Evolutionary conservation across 37 sponge, comb jelly and placozoan species (phyloP), one percentile per base, ranked within the genome.

Genomic region (Halisarca cf. caerulea): DNA sequence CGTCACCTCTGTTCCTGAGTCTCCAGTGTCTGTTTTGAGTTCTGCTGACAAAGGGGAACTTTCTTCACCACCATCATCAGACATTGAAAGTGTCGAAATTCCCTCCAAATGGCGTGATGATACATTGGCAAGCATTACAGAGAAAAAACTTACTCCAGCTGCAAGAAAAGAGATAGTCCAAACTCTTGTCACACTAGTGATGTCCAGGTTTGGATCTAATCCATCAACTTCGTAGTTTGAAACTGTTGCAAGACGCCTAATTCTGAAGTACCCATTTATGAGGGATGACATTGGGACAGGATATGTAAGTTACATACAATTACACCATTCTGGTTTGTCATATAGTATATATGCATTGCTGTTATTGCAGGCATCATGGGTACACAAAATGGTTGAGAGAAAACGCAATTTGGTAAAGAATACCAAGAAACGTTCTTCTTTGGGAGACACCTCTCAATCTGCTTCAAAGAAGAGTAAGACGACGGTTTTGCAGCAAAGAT

Each of bases 251-350:
- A 41, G 80, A 44, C 47, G 39, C 28, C 69, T 86, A 2, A 86
- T 86, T 66, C 68, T 86, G 28, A 86, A 86, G 39, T 86, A 86
- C 38, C 86, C 86, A 20, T 86, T 86, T 45, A 79, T 86, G 80
- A 86, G 58, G 58, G 86, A 86, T 79, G 70, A 78, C 71, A 62
- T 86, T 3, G 86, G 80, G 45, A 79, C 40, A 42, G 80, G 86
- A 64, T 86, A 86, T 80, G 80, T 79, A 66, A 79, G 80, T 72
- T n/a, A n/a, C n/a, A n/a, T n/a, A 15, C 30, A 62, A 23, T 39
- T 78, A 23, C 28, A n/a, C 28, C 41, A 73, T 35, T 39, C 23
- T 73, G 66, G 66, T 64, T 30, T 64, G 66, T 47, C 11, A 47
- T 20, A 20, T 5, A 62, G 9, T 62, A 62, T 62, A 30, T 15